Percentiles rank a stretch among this genome's conserved stretches.
Evolutionary conservation across 2,797 vertebrate species (phyloP).

Genomic region (Sciaenops ocellatus): DNA sequence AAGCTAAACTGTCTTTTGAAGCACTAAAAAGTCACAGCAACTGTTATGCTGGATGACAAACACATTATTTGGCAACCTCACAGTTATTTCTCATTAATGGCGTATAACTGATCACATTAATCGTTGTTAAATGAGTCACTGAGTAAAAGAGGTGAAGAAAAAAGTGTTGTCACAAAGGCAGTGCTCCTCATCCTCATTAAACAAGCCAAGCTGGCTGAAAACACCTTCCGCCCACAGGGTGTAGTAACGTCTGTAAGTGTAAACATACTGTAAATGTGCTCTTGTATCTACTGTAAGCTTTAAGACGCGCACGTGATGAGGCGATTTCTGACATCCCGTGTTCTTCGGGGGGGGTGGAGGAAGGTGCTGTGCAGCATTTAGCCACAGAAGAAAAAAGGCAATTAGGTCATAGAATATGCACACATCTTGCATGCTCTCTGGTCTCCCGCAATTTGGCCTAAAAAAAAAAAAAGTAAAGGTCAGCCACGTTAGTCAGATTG

Average conservation of each 20-base stretch:
- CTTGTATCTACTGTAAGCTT: neutral
- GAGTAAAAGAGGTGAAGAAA: neutral
- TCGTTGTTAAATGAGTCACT: too few species aligned
- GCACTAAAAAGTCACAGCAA: neutral
- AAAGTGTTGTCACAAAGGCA: neutral
- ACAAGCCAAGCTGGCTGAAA: conserved; percentile 2
- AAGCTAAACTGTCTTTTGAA: neutral
- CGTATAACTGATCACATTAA: neutral
- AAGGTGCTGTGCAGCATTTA: conserved; percentile 44
- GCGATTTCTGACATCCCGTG: conserved; percentile 13
- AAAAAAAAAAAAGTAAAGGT: conserved; percentile 81
- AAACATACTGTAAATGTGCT: conserved; percentile 10
- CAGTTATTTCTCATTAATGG: neutral
- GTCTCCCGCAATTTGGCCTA: conserved; percentile 80
- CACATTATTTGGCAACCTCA: neutral
- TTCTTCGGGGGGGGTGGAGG: neutral
- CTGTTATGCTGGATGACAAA: neutral
- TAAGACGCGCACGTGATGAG: conserved; percentile 4
- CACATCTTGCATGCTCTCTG: conserved; percentile 80
- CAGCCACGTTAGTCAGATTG: conserved; percentile 83
- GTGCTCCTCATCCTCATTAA: conserved; percentile 1
- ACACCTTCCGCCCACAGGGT: neutral
- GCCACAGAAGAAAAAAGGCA: conserved; percentile 65
- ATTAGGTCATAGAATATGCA: conserved; percentile 82
- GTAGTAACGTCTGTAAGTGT: neutral